A percentile compares a stretch with the other conserved stretches of the same genome.
Evolutionary conservation across 2,797 vertebrate genomes (phyloP).

Genomic region (Poecilia gillii): DNA sequence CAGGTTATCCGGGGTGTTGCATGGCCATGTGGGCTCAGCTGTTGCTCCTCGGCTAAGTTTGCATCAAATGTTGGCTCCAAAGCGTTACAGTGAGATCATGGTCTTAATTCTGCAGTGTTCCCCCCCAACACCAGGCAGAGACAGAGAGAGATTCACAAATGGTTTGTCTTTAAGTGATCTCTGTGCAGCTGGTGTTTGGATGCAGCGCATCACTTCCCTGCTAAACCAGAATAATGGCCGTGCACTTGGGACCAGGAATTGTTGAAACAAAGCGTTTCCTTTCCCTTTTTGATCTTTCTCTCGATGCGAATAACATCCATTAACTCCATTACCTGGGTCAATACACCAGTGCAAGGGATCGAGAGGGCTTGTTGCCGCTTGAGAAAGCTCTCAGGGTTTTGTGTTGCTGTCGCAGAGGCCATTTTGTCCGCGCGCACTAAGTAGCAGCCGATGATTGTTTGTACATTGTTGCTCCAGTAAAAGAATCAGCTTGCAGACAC

Average conservation of each 20-base stretch:
- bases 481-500: conserved; percentile 31
- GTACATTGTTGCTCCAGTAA: conserved; percentile 32
- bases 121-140: conserved; percentile 1
- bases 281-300: conserved; percentile 70
- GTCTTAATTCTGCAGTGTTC: not conserved
- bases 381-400: conserved; percentile 58
- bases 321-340: conserved; percentile 80
- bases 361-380: conserved; percentile 27
- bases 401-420: conserved; percentile 57
- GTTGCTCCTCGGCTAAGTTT: conserved; percentile 19
- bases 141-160: not conserved
- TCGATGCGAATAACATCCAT: conserved; percentile 74
- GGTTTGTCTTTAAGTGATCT: conserved; percentile 33
- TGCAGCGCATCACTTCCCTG: conserved; percentile 20
- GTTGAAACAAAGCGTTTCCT: conserved; percentile 57
- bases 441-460: conserved; percentile 52
- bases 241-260: conserved; percentile 51
- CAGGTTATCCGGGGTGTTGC: conserved; percentile 2
- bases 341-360: conserved; percentile 55
- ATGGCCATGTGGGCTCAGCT: conserved; percentile 30
- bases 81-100: conserved; percentile 7
- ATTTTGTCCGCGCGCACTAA: conserved; percentile 36
- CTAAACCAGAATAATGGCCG: conserved; percentile 42
- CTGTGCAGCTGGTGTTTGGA: conserved; percentile 21
- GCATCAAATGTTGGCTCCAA: conserved; percentile 9